Percentiles rank a stretch among this genome's conserved stretches.
Conservation (phyloP, 2,888 invertebrate species). For the Liposcelis brunnea region DNA sequence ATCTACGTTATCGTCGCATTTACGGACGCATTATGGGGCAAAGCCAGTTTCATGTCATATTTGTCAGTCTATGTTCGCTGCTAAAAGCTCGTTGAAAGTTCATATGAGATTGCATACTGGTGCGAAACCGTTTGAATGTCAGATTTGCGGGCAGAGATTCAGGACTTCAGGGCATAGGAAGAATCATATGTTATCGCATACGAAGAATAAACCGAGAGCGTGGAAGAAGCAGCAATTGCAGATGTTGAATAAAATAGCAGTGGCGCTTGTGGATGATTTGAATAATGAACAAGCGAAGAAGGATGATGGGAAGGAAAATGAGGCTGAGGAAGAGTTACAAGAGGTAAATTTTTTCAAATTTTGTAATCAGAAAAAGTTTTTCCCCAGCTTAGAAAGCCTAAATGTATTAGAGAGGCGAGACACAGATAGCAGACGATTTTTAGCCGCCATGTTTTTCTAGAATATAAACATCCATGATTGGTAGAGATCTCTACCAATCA, state of each 20-base stretch:
- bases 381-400: constrained; percentile 2
- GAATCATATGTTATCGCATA: constrained; percentile 38
- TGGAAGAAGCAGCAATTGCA: too few species aligned
- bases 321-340: background rate
- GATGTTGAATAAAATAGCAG: too few species aligned
- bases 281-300: constrained; percentile 11
- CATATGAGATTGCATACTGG: constrained; percentile 49
- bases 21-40: constrained; percentile 35
- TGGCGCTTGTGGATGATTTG: constrained; percentile 14
- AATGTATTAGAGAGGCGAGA: too few species aligned
- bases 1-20: constrained; percentile 43
- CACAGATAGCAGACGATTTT: too few species aligned
- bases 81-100: constrained; percentile 45
- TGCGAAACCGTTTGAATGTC: constrained; percentile 40
- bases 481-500: too few species aligned
- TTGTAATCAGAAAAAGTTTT: constrained; percentile 10
- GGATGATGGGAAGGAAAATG: too few species aligned
- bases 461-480: too few species aligned
- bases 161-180: constrained; percentile 48
- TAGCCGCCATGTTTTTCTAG: too few species aligned
- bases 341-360: background rate
- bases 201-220: constrained; percentile 23
- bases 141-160: constrained; percentile 40
- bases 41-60: constrained; percentile 42
- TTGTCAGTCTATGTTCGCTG: constrained; percentile 42